phyloP scores from a whole-genome alignment of 2,797 vertebrate species.

The Erithacus rubecula region DNA sequence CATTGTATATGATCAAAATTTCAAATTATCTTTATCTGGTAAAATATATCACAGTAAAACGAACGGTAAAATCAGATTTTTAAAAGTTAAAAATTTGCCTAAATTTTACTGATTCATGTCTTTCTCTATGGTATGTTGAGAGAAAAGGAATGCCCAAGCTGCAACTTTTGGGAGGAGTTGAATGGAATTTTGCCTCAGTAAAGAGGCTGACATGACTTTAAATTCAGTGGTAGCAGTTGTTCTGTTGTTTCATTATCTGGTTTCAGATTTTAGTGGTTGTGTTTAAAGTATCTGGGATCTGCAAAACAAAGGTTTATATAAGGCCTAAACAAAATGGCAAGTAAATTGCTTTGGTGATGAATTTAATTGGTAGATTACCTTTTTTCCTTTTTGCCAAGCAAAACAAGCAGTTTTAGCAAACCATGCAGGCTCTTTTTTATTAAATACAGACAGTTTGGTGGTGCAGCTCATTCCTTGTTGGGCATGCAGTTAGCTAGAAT shows the following conservation, averaged over 20 bases:
- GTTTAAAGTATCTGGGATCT: slow-evolving; percentile 29
- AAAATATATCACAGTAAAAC: background rate
- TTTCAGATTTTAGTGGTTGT: slow-evolving; percentile 23
- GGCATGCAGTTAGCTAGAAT: background rate
- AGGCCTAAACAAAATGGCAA: slow-evolving; percentile 50
- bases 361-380: slow-evolving; percentile 37
- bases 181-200: background rate
- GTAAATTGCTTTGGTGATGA: slow-evolving; percentile 30
- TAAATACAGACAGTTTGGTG: slow-evolving; percentile 42
- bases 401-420: slow-evolving; percentile 37
- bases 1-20: background rate
- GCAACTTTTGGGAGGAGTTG: background rate
- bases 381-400: slow-evolving; percentile 7
- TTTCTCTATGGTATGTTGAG: background rate
- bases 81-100: background rate
- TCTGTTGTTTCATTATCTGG: background rate
- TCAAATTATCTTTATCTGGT: background rate
- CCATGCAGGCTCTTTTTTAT: slow-evolving; percentile 18
- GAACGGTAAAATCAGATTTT: background rate
- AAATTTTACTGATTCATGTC: background rate
- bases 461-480: background rate
- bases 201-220: background rate
- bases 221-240: background rate
- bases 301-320: slow-evolving; percentile 59
- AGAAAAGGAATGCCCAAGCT: background rate